phyloP scores from a whole-genome alignment of 30 jellyfish, hydroid and myxozoan genomes.

The Aurelia coerulea region DNA sequence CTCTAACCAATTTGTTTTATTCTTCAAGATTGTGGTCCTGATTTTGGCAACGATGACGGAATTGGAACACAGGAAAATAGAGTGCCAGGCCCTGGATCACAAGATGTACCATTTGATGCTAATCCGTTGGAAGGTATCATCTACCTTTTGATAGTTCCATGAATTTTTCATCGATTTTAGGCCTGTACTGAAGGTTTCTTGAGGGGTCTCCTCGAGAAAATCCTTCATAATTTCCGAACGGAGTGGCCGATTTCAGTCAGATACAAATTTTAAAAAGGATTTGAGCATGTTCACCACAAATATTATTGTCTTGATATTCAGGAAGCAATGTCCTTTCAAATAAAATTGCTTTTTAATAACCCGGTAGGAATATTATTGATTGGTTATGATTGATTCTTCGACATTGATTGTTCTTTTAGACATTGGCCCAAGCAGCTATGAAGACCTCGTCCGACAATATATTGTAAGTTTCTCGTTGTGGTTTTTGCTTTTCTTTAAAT shows the following conservation, averaged over 20 bases:
- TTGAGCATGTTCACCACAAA: no score
- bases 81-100: conserved; percentile 6
- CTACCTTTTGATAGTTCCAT: neutral
- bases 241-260: no score
- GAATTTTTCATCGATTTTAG: neutral
- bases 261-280: no score
- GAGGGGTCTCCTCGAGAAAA: no score
- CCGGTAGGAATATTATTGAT: neutral
- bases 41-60: conserved; percentile 18
- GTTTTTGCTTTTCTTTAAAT: no score
- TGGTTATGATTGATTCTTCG: no score
- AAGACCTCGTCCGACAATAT: conserved; percentile 55
- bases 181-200: no score
- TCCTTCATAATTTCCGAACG: no score
- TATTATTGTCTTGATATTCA: no score
- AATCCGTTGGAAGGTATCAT: neutral
- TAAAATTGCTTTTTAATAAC: no score
- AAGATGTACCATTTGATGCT: conserved; percentile 8
- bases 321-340: no score
- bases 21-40: neutral
- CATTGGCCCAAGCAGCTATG: conserved; percentile 25
- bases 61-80: conserved; percentile 19
- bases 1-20: no score
- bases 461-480: neutral
- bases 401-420: neutral